Conservation (phyloP, 2,113 vertebrate species). For the Uropsilus gracilis region DNA sequence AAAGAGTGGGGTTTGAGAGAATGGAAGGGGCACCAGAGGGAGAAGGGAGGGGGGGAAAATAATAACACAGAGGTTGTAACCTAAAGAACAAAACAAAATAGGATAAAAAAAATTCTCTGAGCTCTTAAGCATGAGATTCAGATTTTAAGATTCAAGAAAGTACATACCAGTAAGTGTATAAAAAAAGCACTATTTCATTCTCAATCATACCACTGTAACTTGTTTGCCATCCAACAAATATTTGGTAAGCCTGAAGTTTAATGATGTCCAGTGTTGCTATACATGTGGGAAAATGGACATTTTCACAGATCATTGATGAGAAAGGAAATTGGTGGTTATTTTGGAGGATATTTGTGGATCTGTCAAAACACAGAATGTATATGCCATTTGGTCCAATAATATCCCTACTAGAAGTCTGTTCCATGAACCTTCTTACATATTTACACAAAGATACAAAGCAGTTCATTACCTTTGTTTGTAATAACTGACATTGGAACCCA, state of each 20-base stretch:
- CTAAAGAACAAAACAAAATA: too few relatives aligned
- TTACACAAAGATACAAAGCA: neutral
- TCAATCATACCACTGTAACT: neutral
- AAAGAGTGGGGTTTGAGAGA: too few relatives aligned
- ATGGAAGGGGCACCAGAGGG: too few relatives aligned
- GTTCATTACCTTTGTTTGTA: neutral
- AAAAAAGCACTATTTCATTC: slow-evolving; percentile 22
- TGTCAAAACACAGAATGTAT: neutral
- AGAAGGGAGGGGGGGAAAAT: too few relatives aligned
- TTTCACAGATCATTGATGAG: neutral
- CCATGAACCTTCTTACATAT: neutral
- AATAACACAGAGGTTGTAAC: too few relatives aligned
- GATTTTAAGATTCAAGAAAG: neutral
- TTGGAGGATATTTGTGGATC: neutral
- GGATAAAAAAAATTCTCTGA: neutral
- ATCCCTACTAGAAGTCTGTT: neutral
- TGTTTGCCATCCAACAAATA: neutral
- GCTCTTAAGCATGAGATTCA: neutral
- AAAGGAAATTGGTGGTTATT: slow-evolving; percentile 1
- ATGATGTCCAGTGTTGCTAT: neutral
- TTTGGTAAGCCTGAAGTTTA: neutral
- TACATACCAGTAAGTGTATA: neutral
- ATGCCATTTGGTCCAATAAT: neutral
- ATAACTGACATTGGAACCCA: neutral
- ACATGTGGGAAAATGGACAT: neutral